These are phyloP conservation scores for Anarsia innoxiella DNA, from an alignment of 2,888 invertebrate species.

Conservation along the genomic window DNA sequence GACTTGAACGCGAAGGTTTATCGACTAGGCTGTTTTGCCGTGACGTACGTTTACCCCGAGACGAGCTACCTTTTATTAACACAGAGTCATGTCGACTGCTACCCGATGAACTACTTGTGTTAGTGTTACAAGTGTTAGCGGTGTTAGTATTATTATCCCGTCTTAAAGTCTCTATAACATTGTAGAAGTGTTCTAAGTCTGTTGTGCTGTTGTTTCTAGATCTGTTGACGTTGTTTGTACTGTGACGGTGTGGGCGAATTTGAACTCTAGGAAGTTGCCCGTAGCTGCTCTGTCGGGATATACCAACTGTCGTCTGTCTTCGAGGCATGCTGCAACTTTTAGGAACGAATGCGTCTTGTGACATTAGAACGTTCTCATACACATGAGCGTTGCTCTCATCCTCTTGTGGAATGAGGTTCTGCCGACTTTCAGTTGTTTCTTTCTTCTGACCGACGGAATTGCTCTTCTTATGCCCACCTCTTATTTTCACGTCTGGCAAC, in stretches of 20 bases:
- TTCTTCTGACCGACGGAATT: conserved; percentile 62
- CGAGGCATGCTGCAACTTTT: conserved; percentile 69
- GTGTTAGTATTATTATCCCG: conserved; percentile 29
- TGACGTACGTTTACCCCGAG: conserved; percentile 28
- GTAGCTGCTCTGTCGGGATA: conserved; percentile 58
- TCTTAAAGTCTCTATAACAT: conserved; percentile 53
- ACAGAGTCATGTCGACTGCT: conserved; percentile 38
- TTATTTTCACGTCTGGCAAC: conserved; percentile 41
- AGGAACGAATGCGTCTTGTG: conserved; percentile 49
- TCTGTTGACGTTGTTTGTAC: conserved; percentile 46
- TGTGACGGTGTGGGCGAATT: conserved; percentile 48
- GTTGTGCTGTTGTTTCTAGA: conserved; percentile 43
- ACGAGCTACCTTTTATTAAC: conserved; percentile 26
- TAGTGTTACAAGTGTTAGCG: conserved; percentile 34
- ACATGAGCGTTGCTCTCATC: conserved; percentile 56
- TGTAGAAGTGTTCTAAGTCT: conserved; percentile 58
- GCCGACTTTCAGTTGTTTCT: conserved; percentile 64
- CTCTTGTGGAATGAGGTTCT: conserved; percentile 61
- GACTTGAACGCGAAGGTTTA: conserved; percentile 35
- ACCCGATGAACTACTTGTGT: conserved; percentile 51
- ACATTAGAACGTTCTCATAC: conserved; percentile 58
- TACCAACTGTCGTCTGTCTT: conserved; percentile 44
- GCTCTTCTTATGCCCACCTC: conserved; percentile 59
- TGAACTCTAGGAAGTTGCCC: conserved; percentile 55
- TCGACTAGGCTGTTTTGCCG: conserved; percentile 58